Evolutionary conservation across 2,888 invertebrate genomes (phyloP).

Genomic region (Osmoderma eremita): DNA sequence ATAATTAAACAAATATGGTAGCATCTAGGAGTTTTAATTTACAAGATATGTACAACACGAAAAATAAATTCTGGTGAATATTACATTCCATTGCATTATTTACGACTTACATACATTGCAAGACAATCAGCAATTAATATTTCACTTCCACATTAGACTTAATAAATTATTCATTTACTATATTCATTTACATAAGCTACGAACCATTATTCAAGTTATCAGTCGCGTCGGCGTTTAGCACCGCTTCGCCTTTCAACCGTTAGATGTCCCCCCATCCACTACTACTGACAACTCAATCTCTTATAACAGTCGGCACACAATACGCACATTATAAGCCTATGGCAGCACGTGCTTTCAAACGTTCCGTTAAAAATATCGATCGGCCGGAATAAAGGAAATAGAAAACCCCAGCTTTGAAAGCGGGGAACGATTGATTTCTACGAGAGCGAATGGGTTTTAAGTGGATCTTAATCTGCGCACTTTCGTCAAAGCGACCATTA

Average conservation of each 20-base stretch:
- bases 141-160: conserved; percentile 27
- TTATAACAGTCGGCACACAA: neutral
- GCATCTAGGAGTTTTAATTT: neutral
- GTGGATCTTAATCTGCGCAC: conserved; percentile 16
- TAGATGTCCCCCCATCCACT: conserved; percentile 28
- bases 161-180: conserved; percentile 28
- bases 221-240: conserved; percentile 23
- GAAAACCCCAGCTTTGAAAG: conserved; percentile 6
- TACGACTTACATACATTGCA: neutral
- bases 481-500: neutral
- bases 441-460: neutral
- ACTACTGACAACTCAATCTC: conserved; percentile 1
- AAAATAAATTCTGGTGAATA: neutral
- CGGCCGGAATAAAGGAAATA: neutral
- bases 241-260: conserved; percentile 25
- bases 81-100: conserved; percentile 2
- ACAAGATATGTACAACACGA: neutral
- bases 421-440: conserved; percentile 13
- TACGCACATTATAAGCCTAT: neutral
- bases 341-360: conserved; percentile 19
- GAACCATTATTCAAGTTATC: conserved; percentile 29
- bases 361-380: conserved; percentile 29
- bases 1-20: too few relatives aligned
- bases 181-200: conserved; percentile 30
- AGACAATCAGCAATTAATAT: conserved; percentile 26